A percentile compares a stretch with the other conserved stretches of the same genome.
Conservation (phyloP, 2,113 vertebrate genomes). For the Leucosticte australis region DNA sequence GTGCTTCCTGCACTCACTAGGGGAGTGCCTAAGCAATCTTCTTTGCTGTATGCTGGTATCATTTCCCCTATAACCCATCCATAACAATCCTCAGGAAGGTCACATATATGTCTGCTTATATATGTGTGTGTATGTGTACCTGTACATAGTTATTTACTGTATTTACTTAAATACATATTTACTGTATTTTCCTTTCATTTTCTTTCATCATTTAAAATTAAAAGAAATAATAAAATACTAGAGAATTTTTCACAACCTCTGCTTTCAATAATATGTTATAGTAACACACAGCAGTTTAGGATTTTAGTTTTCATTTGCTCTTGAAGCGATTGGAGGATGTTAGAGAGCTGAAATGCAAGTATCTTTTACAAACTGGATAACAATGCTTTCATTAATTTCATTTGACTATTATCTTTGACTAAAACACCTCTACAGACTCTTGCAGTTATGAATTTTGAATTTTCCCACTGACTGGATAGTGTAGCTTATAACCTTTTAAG, state of each 20-base stretch:
- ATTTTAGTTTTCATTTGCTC: background rate
- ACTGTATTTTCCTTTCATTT: background rate
- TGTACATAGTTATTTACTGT: background rate
- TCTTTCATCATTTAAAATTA: background rate
- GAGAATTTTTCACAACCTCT: background rate
- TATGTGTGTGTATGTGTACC: background rate
- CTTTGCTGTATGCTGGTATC: background rate
- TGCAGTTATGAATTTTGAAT: background rate
- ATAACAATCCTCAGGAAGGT: background rate
- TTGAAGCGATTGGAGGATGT: background rate
- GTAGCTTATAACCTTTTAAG: background rate
- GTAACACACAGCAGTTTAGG: background rate
- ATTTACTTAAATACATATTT: background rate
- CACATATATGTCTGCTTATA: background rate
- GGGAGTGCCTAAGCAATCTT: background rate
- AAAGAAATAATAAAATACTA: background rate
- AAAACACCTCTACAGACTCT: background rate
- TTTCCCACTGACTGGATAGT: background rate
- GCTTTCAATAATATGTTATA: background rate
- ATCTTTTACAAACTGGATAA: background rate
- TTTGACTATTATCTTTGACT: background rate
- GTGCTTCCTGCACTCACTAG: background rate
- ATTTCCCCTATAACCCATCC: background rate
- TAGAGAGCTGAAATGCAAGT: conserved; percentile 11
- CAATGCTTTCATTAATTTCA: conserved; percentile 7